These are phyloP conservation scores for Ridgeia piscesae DNA, from an alignment of 1,140 invertebrate species.

Conservation along the genomic window DNA sequence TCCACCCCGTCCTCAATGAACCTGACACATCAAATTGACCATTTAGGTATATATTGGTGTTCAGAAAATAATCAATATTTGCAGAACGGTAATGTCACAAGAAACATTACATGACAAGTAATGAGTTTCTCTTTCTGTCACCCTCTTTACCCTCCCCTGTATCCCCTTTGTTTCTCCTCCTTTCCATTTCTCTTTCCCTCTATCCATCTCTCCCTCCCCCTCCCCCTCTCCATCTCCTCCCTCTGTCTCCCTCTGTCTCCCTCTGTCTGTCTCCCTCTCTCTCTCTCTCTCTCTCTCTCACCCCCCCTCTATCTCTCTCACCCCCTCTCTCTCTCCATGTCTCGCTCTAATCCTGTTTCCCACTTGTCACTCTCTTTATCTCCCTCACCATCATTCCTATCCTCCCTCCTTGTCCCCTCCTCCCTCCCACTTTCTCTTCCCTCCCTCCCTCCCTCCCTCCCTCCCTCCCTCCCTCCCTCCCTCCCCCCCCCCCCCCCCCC, in stretches of 20 bases:
- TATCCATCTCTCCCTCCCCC: background rate
- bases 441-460: background rate
- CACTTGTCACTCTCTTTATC: too few relatives aligned
- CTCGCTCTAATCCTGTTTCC: too few relatives aligned
- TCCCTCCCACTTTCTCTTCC: background rate
- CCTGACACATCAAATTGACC: slow-evolving; percentile 39
- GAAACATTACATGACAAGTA: background rate
- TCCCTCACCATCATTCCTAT: too few relatives aligned
- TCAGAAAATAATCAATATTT: background rate
- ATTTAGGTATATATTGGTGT: background rate
- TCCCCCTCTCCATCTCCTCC: too few relatives aligned
- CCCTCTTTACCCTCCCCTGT: background rate
- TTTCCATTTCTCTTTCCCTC: background rate
- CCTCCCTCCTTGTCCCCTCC: too few relatives aligned
- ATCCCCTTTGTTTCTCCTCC: background rate
- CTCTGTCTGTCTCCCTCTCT: background rate
- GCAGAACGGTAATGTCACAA: background rate
- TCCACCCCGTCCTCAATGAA: slow-evolving; percentile 66
- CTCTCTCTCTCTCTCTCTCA: background rate
- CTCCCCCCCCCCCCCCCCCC: background rate
- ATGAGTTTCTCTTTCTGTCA: background rate
- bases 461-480: background rate
- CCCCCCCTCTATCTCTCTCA: too few relatives aligned
- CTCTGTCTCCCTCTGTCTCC: too few relatives aligned
- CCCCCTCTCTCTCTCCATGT: background rate